phyloP scores from a whole-genome alignment of 2,797 vertebrate species.

The Sus cebifrons region DNA sequence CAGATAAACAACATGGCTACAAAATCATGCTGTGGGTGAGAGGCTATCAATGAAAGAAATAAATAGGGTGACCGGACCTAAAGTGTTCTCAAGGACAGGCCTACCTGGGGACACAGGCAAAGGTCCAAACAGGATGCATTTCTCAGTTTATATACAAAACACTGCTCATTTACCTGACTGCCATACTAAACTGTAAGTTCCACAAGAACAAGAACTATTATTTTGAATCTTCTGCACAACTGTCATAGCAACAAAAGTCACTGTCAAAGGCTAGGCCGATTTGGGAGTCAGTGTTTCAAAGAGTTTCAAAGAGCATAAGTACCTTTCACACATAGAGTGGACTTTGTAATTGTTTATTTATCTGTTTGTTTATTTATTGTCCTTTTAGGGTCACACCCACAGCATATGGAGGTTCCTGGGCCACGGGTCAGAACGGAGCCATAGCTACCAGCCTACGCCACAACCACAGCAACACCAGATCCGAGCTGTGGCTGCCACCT shows the following conservation, averaged over 20 bases:
- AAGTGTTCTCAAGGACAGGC: not conserved
- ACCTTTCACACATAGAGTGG: not conserved
- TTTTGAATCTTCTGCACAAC: not conserved
- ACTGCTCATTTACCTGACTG: not conserved
- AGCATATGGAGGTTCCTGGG: no score
- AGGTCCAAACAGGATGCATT: accelerated
- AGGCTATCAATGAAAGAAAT: not conserved
- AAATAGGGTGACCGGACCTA: accelerated
- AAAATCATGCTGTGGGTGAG: not conserved
- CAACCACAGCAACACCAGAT: no score
- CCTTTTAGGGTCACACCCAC: no score
- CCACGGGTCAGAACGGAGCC: no score
- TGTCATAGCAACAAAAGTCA: not conserved
- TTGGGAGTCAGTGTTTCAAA: not conserved
- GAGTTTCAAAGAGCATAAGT: not conserved
- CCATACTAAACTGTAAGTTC: not conserved
- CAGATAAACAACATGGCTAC: not conserved
- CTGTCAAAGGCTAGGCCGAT: not conserved
- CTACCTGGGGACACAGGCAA: not conserved
- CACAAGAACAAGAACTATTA: not conserved
- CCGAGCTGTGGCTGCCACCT: no score
- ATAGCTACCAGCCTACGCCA: no score
- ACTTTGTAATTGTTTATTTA: not conserved
- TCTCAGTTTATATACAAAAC: not conserved
- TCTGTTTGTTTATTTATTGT: no score